Percentiles rank a stretch among this genome's conserved stretches.
phyloP scores from a whole-genome alignment of 2,797 vertebrate species.

The Loriculus beryllinus region DNA sequence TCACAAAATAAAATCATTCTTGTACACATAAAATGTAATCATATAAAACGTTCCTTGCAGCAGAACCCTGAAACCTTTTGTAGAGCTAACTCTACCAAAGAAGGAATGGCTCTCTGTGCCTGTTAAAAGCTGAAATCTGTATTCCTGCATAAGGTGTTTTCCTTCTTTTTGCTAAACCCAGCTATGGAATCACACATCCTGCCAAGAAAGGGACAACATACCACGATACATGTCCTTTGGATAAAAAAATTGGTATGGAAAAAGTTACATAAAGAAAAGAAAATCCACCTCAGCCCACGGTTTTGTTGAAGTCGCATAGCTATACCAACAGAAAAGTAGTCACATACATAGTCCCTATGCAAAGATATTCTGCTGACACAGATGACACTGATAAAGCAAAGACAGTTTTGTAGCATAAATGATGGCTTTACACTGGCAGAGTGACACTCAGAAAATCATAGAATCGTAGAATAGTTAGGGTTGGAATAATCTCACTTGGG shows the following conservation, averaged over 20 bases:
- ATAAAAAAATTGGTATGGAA: background rate
- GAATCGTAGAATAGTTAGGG: background rate
- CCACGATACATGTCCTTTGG: background rate
- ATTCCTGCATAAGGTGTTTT: background rate
- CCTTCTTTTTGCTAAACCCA: background rate
- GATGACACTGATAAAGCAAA: background rate
- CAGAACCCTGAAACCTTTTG: background rate
- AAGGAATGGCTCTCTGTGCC: background rate
- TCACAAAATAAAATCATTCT: constrained; percentile 32
- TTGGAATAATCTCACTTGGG: background rate
- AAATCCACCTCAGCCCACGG: background rate
- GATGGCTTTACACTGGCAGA: background rate
- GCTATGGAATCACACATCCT: background rate
- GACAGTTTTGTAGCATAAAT: background rate
- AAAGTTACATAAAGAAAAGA: background rate
- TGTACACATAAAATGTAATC: constrained; percentile 16
- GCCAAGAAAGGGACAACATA: background rate
- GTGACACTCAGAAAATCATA: background rate
- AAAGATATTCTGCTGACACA: background rate
- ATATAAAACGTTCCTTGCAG: background rate
- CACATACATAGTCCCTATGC: background rate
- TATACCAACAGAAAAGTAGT: background rate
- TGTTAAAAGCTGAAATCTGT: background rate
- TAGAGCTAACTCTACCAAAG: background rate
- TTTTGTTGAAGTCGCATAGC: background rate